These are phyloP conservation scores for Zaprionus camerounensis DNA, from an alignment of 1,140 invertebrate genomes.

Conservation along the genomic window DNA sequence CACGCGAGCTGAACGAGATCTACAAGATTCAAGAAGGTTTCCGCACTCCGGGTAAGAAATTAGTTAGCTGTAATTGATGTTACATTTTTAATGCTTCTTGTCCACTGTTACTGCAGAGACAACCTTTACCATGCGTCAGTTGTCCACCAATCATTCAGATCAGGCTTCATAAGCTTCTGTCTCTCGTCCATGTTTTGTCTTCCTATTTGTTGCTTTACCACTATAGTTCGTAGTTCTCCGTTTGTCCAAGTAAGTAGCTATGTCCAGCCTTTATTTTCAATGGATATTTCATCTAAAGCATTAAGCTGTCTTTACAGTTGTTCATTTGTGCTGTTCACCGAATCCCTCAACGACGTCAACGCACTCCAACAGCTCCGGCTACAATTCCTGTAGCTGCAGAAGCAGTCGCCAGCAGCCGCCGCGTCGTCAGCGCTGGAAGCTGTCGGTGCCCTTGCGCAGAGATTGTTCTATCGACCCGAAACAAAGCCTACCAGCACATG, in stretches of 20 bases:
- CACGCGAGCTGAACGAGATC: constrained; percentile 91
- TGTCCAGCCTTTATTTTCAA: too few relatives aligned
- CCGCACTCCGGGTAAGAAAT: constrained; percentile 85
- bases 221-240: constrained; percentile 47
- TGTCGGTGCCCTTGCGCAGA: constrained; percentile 64
- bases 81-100: constrained; percentile 25
- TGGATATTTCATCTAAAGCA: background rate
- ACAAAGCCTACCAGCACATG: constrained; percentile 23
- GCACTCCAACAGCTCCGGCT: constrained; percentile 53
- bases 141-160: constrained; percentile 80
- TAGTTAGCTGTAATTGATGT: constrained; percentile 28
- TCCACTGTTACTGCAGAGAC: constrained; percentile 64
- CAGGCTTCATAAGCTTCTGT: constrained; percentile 64
- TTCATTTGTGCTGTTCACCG: constrained; percentile 18
- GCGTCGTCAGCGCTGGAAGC: constrained; percentile 57
- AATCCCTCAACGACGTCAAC: constrained; percentile 46
- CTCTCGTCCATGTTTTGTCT: constrained; percentile 43
- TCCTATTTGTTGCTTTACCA: constrained; percentile 54
- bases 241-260: constrained; percentile 53
- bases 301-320: constrained; percentile 4
- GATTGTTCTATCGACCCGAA: constrained; percentile 38
- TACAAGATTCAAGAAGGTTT: constrained; percentile 88
- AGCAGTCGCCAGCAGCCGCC: constrained; percentile 11
- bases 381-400: constrained; percentile 32
- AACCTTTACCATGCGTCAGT: constrained; percentile 79